Evolutionary conservation across 2,888 invertebrate species (phyloP), one percentile per base, ranked within the genome.

Genomic region (Adela reaumurella): DNA sequence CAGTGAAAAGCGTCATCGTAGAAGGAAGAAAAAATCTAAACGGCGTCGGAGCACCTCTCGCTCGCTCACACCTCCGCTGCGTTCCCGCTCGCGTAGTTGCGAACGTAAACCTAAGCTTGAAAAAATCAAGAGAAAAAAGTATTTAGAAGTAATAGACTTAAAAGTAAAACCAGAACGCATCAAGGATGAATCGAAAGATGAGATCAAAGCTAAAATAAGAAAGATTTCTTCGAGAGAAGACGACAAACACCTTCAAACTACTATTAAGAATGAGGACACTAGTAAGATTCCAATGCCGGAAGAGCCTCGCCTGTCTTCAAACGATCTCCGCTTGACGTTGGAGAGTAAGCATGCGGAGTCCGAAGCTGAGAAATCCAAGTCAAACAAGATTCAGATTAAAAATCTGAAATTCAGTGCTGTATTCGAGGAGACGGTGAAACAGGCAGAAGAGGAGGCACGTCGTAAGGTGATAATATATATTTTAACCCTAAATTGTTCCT

Each of bases 371-470:
- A 78, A 72, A 55, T 56, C 64, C 5, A 79, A 81, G 24, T 24
- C 24, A 57, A 65, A 73, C 45, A 87, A 85, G 70, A 88, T 88
- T 56, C 74, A 82, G 57, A 88, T 87, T 52, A 87, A 87, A 62
- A 84, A 86, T 62, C 67, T 88, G 14, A 88, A 87, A 59, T 83
- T 84, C 52, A 87, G 86, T 62, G 68, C 82, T 17, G 83, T 88
- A 17, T 87, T 83, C 67, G 85, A 84, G 57, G 84, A 84, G 54
- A 83, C 84, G 6, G 82, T 86, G 0, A 84, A 84, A 58, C 81
- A 84, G 62, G 82, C 84, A 42, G 85, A 87, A 59, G 83, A 82
- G 55, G 83, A 83, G 58, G 82, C 83, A 17, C 80, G 81, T 50
- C 81, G 79, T 51, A 85, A 79, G 59, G 24, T 24, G 24, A 24